These are phyloP conservation scores for Babyrousa celebensis DNA, from an alignment of 2,797 vertebrate species.

Conservation along the genomic window DNA sequence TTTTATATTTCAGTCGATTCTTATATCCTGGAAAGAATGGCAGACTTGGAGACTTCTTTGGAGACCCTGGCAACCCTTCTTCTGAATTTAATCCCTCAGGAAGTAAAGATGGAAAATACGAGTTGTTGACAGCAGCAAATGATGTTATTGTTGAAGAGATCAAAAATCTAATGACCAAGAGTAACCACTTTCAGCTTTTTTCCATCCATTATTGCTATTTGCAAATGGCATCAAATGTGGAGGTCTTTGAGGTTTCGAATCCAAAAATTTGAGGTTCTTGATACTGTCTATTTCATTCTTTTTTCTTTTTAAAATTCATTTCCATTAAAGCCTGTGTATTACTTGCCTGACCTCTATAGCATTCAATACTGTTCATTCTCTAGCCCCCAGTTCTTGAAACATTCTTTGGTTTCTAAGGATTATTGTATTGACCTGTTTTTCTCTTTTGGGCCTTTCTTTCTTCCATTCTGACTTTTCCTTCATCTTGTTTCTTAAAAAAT, in stretches of 20 bases:
- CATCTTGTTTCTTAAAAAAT: not conserved
- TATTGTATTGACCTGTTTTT: not conserved
- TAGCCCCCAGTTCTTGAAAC: not conserved
- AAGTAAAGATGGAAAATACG: slow-evolving; percentile 97
- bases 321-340: no score
- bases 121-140: slow-evolving; percentile 96
- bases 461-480: not conserved
- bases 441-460: not conserved
- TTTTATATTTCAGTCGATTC: slow-evolving; percentile 93
- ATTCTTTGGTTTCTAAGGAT: not conserved
- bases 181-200: slow-evolving; percentile 89
- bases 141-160: slow-evolving; percentile 96
- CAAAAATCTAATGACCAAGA: slow-evolving; percentile 95
- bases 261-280: not conserved
- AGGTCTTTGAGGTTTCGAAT: not conserved
- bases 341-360: not conserved
- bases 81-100: slow-evolving; percentile 90
- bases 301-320: not conserved
- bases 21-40: slow-evolving; percentile 96
- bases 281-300: not conserved
- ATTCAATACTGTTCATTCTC: rapidly evolving
- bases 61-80: slow-evolving; percentile 89
- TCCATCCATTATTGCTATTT: not conserved
- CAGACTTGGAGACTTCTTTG: slow-evolving; percentile 90
- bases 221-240: not conserved